Base-by-base conservation (phyloP, 2,888 invertebrate species). In the Rhingia rostrata region DNA sequence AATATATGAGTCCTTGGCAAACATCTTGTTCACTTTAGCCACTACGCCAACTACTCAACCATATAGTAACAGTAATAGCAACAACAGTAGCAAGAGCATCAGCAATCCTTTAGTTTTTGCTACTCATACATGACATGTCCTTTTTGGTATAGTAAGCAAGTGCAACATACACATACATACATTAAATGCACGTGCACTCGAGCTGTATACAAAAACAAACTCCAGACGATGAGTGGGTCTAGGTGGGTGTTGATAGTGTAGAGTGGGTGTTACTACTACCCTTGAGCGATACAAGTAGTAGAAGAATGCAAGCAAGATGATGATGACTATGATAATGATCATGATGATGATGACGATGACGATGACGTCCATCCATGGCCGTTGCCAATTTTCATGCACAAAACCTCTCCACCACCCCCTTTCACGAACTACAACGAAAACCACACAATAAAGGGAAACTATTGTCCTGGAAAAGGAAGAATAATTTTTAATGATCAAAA, bases 401-500 rank as follows among this genome's bases (percentile, higher is more conserved):
- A 49, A 39, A 72, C 54, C 35, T 12, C 43, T 10, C 39, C 33
- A 35, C 14, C 41, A 30, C 51, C 32, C 41, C 39, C 22, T 22
- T 22, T 22, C 22, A 22, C 22, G 1, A 22, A 22, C 22, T 22
- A 47, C 30, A 66, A 51, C 39, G 66, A 51, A n/a, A 69, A 54
- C 10, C 70, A 69, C 45, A 81, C 61, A 64, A 64, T 64, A 39
- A 32, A 54, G 47, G 14, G 22, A 33, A 47, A 49, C 64, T 64
- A 61, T 77, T 77, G 61, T 69, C 67, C 67, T 61, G 47, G 7
- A 53, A 12, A 60, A 43, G 56, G 67, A 78, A 74, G 67, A 69
- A 78, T 53, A 73, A 78, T 83, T 83, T 83, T 83, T 83, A 83
- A 83, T 83, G 83, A 83, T 83, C 78, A 63, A 63, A 77, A 83